Percentiles rank a stretch among this genome's conserved stretches.
These are phyloP conservation scores for Drosophila lacicola DNA, from an alignment of 2,888 invertebrate species.

Conservation along the genomic window DNA sequence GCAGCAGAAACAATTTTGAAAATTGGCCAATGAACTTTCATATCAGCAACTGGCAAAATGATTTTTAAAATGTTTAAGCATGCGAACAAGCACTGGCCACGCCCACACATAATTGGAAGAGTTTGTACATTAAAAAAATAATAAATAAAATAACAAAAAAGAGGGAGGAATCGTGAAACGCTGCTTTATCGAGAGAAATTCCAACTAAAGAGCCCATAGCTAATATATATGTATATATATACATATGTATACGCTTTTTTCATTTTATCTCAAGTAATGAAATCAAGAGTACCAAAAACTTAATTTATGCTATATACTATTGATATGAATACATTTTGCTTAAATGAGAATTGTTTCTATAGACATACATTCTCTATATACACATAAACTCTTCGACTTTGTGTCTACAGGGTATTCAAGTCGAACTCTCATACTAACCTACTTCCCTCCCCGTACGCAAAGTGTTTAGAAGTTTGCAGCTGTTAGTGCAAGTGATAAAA, in stretches of 20 bases:
- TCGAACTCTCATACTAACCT: constrained; percentile 28
- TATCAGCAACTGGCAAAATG: constrained; percentile 51
- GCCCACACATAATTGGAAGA: constrained; percentile 49
- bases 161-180: neutral
- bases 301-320: too few relatives aligned
- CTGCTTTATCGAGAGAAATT: neutral
- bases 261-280: too few relatives aligned
- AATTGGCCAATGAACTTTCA: constrained; percentile 75
- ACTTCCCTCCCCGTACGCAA: neutral
- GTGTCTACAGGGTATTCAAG: constrained; percentile 11
- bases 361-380: too few relatives aligned
- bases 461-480: constrained; percentile 27
- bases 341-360: too few relatives aligned
- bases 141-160: constrained; percentile 19
- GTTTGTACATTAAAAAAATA: constrained; percentile 21
- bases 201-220: neutral
- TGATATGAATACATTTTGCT: too few relatives aligned
- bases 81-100: constrained; percentile 59
- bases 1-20: constrained; percentile 46
- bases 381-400: neutral
- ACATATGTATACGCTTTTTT: too few relatives aligned
- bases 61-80: constrained; percentile 64
- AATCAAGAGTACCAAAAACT: too few relatives aligned
- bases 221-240: too few relatives aligned
- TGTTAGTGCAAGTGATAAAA: constrained; percentile 19